Conservation (phyloP, 2,113 vertebrate species). For the Cathartes aura region DNA sequence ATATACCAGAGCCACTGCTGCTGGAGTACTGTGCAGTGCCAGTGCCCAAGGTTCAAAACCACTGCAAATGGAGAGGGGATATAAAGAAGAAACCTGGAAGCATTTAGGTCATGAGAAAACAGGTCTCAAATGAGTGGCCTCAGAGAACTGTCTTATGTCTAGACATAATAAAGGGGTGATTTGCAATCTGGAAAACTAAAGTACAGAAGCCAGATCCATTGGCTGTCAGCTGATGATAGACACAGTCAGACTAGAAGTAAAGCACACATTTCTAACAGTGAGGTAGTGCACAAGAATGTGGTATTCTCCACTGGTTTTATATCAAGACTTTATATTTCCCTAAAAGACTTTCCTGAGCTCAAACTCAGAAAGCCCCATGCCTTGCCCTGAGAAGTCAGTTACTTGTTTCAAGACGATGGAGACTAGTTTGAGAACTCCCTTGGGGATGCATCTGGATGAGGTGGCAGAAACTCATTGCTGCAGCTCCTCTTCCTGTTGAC, state of each 20-base stretch:
- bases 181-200: background rate
- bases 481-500: background rate
- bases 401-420: background rate
- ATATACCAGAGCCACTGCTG: background rate
- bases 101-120: background rate
- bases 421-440: background rate
- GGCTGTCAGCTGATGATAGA: background rate
- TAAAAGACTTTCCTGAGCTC: background rate
- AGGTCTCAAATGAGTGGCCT: background rate
- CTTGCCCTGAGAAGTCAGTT: background rate
- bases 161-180: background rate
- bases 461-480: background rate
- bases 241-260: background rate
- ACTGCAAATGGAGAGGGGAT: fast-evolving
- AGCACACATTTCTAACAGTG: background rate
- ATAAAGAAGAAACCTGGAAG: background rate
- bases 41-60: background rate
- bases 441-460: background rate
- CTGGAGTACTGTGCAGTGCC: background rate
- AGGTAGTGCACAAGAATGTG: background rate
- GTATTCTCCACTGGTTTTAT: background rate
- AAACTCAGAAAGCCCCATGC: background rate
- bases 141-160: background rate
- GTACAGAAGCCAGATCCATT: background rate
- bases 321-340: background rate